Percentiles rank a stretch among this genome's conserved stretches.
Evolutionary conservation across 2,888 invertebrate species (phyloP).

Genomic region (Drosophila niveifrons): DNA sequence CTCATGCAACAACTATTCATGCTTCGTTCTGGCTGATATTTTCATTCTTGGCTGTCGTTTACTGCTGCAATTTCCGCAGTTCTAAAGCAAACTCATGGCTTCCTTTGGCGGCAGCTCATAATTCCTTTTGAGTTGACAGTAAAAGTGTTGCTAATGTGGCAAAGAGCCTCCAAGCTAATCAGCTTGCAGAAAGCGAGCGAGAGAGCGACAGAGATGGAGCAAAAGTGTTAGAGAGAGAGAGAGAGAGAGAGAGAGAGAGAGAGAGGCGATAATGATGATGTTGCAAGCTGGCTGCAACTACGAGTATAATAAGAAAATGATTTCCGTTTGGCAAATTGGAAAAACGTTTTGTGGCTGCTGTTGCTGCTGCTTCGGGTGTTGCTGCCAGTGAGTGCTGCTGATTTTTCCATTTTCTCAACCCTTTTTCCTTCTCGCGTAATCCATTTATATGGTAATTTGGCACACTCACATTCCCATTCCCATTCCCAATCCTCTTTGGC

Average conservation of each 20-base stretch:
- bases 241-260: not conserved
- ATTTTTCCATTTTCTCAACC: conserved; percentile 52
- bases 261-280: conserved; percentile 38
- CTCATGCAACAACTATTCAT: conserved; percentile 2
- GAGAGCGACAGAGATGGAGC: not conserved
- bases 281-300: conserved; percentile 66
- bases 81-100: conserved; percentile 47
- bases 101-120: conserved; percentile 57
- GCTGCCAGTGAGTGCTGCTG: conserved; percentile 15
- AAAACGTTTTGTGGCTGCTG: conserved; percentile 70
- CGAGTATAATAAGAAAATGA: conserved; percentile 82
- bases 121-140: conserved; percentile 71
- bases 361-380: conserved; percentile 29
- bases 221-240: not conserved
- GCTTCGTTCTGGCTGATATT: conserved; percentile 19
- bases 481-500: conserved; percentile 14
- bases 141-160: conserved; percentile 74
- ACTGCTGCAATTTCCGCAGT: conserved; percentile 55
- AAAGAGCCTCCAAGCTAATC: conserved; percentile 67
- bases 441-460: conserved; percentile 79
- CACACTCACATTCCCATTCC: conserved; percentile 10
- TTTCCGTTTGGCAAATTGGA: conserved; percentile 84
- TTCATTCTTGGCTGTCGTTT: conserved; percentile 36
- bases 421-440: conserved; percentile 55
- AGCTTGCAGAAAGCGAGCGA: conserved; percentile 24